These are phyloP conservation scores for Verasper variegatus DNA, from an alignment of 2,113 vertebrate species.

Conservation along the genomic window DNA sequence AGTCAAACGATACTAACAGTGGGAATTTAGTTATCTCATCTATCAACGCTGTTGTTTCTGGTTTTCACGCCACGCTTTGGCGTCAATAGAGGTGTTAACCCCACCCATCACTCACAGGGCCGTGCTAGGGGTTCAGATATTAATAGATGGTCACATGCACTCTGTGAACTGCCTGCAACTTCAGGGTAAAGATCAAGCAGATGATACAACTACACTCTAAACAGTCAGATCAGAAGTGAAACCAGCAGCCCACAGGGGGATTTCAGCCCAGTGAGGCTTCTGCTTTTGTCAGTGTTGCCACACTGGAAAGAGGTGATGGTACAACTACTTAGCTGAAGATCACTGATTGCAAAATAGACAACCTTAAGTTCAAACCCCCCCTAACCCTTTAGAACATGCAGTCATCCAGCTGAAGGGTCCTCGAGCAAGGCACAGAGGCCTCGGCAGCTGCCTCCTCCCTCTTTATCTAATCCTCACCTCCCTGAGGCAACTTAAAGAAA, in stretches of 20 bases:
- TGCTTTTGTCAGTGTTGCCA: constrained; percentile 48
- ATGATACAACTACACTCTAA: background rate
- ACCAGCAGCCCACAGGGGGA: constrained; percentile 43
- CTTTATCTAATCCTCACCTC: background rate
- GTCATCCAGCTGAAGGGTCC: background rate
- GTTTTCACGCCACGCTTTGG: too few relatives aligned
- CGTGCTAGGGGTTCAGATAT: constrained; percentile 49
- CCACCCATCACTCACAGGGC: constrained; percentile 7
- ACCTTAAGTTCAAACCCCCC: too few relatives aligned
- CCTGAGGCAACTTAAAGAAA: background rate
- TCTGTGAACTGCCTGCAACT: constrained; percentile 16
- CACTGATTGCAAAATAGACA: background rate
- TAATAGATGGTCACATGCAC: constrained; percentile 57
- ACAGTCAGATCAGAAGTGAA: constrained; percentile 34
- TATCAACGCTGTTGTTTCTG: too few relatives aligned
- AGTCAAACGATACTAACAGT: too few relatives aligned
- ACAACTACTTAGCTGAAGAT: background rate
- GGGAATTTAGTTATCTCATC: too few relatives aligned
- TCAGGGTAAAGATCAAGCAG: background rate
- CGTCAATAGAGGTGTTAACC: constrained; percentile 29
- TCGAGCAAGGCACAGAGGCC: background rate
- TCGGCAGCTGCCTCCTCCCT: background rate
- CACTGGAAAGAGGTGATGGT: constrained; percentile 30
- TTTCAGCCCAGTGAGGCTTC: constrained; percentile 13
- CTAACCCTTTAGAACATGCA: too few relatives aligned